Evolutionary conservation across 2,113 vertebrate species (phyloP).

Genomic region (Strix uralensis): DNA sequence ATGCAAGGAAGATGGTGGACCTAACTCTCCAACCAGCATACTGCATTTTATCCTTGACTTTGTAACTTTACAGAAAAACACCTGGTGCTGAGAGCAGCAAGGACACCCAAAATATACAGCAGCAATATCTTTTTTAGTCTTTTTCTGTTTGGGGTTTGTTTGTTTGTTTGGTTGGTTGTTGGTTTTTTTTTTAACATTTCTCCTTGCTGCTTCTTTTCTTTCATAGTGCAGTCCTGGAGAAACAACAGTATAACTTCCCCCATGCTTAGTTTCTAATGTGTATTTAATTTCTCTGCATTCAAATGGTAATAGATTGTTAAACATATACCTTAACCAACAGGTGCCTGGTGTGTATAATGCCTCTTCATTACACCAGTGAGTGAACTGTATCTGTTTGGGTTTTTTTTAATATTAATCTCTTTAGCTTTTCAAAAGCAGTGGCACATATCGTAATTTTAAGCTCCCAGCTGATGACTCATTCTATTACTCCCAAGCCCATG

Average conservation of each 20-base stretch:
- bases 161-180: background rate
- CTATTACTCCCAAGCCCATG: slow-evolving; percentile 6
- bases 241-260: background rate
- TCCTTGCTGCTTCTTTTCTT: background rate
- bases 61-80: background rate
- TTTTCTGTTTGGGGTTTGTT: background rate
- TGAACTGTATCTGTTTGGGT: background rate
- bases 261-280: background rate
- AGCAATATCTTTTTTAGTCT: background rate
- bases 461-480: slow-evolving; percentile 18
- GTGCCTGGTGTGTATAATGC: slow-evolving; percentile 24
- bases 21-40: background rate
- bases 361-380: slow-evolving; percentile 35
- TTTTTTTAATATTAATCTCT: slow-evolving; percentile 32
- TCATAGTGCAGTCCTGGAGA: background rate
- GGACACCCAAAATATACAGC: background rate
- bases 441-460: background rate
- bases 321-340: slow-evolving; percentile 9
- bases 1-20: background rate
- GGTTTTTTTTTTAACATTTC: background rate
- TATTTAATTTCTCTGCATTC: slow-evolving; percentile 29
- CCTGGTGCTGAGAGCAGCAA: background rate
- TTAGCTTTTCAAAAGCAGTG: slow-evolving; percentile 5
- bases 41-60: background rate
- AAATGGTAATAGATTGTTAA: slow-evolving; percentile 28